Base-by-base conservation (phyloP, 1,140 invertebrate genomes). In the Aethina tumida region DNA sequence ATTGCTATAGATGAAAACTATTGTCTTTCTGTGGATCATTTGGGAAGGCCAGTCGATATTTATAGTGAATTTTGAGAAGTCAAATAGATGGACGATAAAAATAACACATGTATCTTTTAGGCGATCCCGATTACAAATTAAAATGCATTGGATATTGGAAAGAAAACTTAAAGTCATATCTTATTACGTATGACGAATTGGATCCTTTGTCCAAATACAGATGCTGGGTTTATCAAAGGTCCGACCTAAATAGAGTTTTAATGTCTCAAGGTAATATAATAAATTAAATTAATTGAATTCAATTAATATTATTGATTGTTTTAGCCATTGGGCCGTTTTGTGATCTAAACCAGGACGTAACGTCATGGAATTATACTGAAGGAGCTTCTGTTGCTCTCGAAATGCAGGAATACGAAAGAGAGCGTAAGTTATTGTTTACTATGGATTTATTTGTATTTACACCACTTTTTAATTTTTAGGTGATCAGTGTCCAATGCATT, bases 111-210 rank as follows among this genome's bases (percentile, higher is more conserved):
- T 26, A 14, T 43, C 50, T 56, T 58, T 39, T 47, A 83, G 80
- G 86, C 72, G 86, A 93, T 55, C 89, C 93, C 8, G 95, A 98
- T 73, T 94, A 97, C 53, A 81, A 81, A 58, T 84, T 98, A 79
- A 91, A 93, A 58, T 98, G 95, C 62, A 93, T 97, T 52, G 95
- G 93, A 2, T 97, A 79, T 62, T 97, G 91, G 88, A 95, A 96
- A 63, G 95, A 98, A 61, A 97, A 97, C 74, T 70, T 97, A 0
- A 93, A 89, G 62, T 97, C 93, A 0, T 97, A 97, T 67, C 63
- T 98, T 2, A 90, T 97, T 41, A 98, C 95, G 0, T 97, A 89
- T 60, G 93, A 97, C 62, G 89, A 93, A 57, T 68, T 96, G 44
- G 94, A 98, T 73, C 85, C 94, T 0, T 87, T 91, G 49, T 95